phyloP scores from a whole-genome alignment of 2,113 vertebrate species.

The Balaeniceps rex region DNA sequence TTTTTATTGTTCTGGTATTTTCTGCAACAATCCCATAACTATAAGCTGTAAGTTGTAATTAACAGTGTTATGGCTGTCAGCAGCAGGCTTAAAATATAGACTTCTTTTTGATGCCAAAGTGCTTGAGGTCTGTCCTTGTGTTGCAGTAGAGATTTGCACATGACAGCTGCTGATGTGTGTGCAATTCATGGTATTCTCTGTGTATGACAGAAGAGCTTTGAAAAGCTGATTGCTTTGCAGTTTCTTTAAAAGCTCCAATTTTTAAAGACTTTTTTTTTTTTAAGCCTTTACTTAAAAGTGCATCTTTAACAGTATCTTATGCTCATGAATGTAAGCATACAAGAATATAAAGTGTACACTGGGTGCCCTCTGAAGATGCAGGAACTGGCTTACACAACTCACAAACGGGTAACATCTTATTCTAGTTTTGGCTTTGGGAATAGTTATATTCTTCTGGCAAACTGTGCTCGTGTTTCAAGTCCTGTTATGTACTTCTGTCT shows the following conservation, averaged over 20 bases:
- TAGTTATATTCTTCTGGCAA: neutral
- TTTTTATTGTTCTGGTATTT: neutral
- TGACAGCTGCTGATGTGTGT: neutral
- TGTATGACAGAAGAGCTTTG: neutral
- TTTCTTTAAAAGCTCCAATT: neutral
- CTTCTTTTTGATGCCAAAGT: neutral
- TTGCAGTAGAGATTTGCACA: neutral
- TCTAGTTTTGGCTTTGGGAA: neutral
- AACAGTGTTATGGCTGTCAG: neutral
- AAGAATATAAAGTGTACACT: neutral
- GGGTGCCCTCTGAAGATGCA: neutral
- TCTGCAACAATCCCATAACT: neutral
- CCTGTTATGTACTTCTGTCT: neutral
- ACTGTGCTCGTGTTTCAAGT: neutral
- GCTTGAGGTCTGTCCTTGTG: conserved; percentile 2
- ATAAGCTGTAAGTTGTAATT: neutral
- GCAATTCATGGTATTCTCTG: neutral
- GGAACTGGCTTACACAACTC: neutral
- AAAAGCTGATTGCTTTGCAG: neutral
- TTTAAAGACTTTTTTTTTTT: neutral
- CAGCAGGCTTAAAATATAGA: neutral
- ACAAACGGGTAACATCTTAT: neutral
- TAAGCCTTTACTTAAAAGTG: neutral
- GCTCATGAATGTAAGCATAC: neutral
- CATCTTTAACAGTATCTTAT: neutral